A percentile compares a stretch with the other conserved stretches of the same genome.
Conservation (phyloP, 2,888 invertebrate species). For the Oscheius sp. region DNA sequence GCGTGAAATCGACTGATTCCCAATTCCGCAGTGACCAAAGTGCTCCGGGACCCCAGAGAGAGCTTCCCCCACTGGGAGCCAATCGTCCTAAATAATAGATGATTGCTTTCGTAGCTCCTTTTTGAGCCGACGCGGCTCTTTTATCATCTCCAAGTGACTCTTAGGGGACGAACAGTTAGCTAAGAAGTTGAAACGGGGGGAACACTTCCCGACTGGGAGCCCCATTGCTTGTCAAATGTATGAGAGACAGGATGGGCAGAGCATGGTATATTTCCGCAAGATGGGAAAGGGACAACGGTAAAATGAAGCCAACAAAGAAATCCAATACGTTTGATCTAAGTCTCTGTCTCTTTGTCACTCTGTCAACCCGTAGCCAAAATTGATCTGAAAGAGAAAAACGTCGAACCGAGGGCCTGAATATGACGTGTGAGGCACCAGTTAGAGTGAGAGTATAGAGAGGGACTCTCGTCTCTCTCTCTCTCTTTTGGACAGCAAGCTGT, state of each 20-base stretch:
- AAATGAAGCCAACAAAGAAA: not conserved
- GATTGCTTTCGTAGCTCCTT: not conserved
- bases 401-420: not conserved
- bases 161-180: not conserved
- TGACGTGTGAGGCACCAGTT: conserved; percentile 3
- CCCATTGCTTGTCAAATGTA: not conserved
- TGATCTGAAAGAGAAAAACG: not conserved
- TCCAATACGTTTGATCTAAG: not conserved
- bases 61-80: conserved; percentile 9
- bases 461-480: not conserved
- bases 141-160: not conserved
- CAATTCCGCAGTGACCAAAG: too few species aligned
- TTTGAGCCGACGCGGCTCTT: not conserved
- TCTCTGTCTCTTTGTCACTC: conserved; percentile 1
- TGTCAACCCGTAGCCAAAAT: not conserved
- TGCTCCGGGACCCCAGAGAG: too few species aligned
- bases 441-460: too few species aligned
- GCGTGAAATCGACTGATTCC: too few species aligned
- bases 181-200: not conserved
- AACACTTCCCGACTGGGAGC: not conserved
- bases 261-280: conserved; percentile 1
- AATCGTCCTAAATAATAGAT: conserved; percentile 21
- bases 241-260: not conserved
- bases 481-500: not conserved
- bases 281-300: not conserved